These are phyloP conservation scores for Melanerpes aurifrons DNA, from an alignment of 2,113 vertebrate genomes.

Conservation along the genomic window DNA sequence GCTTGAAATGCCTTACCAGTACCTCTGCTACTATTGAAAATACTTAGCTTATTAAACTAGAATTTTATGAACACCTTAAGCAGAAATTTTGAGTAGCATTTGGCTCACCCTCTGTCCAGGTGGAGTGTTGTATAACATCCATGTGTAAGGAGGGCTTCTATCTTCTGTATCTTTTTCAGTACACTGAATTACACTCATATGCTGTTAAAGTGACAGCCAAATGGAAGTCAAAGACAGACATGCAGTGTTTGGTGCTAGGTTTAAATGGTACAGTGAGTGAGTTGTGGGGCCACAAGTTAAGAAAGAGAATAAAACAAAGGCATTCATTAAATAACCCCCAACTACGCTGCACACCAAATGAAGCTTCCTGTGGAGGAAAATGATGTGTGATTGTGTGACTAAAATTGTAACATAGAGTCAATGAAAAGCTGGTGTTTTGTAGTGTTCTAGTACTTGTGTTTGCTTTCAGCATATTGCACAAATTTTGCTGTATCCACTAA, in stretches of 20 bases:
- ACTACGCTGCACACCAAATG: not conserved
- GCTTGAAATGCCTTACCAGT: not conserved
- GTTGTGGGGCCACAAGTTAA: not conserved
- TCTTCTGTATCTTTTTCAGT: slow-evolving; percentile 28
- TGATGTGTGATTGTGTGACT: not conserved
- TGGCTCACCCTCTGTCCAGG: not conserved
- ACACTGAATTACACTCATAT: slow-evolving; percentile 4
- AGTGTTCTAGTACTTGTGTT: not conserved
- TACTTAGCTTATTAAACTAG: not conserved
- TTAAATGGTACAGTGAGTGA: not conserved
- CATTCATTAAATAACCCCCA: not conserved
- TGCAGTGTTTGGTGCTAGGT: not conserved
- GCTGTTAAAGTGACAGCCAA: slow-evolving; percentile 20
- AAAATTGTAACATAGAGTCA: not conserved
- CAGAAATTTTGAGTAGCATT: not conserved
- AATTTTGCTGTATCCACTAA: not conserved
- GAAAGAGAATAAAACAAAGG: slow-evolving; percentile 15
- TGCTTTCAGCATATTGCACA: not conserved
- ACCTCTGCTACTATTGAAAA: not conserved
- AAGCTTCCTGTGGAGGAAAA: slow-evolving; percentile 25
- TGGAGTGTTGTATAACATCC: not conserved
- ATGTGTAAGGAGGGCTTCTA: slow-evolving; percentile 31
- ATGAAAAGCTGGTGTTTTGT: not conserved
- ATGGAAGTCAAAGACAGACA: not conserved
- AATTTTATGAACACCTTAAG: not conserved